Evolutionary conservation across 1,140 invertebrate genomes (phyloP).

Genomic region (Cydia pomonella): DNA sequence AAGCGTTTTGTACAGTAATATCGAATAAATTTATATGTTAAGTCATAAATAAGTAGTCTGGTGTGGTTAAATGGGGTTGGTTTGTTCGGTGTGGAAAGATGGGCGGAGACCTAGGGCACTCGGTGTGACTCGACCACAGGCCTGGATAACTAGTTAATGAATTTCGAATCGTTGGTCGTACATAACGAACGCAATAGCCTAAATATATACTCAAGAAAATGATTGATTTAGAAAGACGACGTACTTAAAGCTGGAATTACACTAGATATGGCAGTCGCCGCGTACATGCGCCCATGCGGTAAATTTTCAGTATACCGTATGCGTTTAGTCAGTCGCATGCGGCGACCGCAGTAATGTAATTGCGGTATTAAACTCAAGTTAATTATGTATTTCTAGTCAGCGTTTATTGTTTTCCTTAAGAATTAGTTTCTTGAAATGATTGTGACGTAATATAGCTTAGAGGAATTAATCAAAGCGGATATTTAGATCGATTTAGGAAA

Average conservation of each 20-base stretch:
- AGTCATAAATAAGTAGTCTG: slow-evolving; percentile 72
- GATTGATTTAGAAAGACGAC: neutral
- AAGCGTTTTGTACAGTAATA: slow-evolving; percentile 79
- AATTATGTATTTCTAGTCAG: neutral
- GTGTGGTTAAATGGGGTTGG: slow-evolving; percentile 58
- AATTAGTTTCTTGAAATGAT: neutral
- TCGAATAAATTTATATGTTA: slow-evolving; percentile 63
- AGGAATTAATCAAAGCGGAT: neutral
- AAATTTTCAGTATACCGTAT: neutral
- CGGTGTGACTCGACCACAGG: slow-evolving; percentile 42
- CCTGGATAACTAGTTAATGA: neutral
- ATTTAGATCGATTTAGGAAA: no score
- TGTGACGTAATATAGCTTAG: neutral
- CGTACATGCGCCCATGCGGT: neutral
- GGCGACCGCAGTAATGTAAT: neutral
- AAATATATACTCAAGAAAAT: slow-evolving; percentile 3
- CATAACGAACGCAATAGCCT: slow-evolving; percentile 8
- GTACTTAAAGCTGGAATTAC: neutral
- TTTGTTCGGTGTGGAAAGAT: slow-evolving; percentile 42
- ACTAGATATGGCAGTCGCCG: neutral
- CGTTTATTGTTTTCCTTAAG: neutral
- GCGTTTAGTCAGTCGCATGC: neutral
- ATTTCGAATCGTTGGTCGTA: neutral
- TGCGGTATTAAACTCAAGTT: neutral
- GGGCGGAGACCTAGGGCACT: slow-evolving; percentile 55